These are phyloP conservation scores for Blomia tropicalis DNA, from an alignment of 2,888 invertebrate species.

Conservation along the genomic window DNA sequence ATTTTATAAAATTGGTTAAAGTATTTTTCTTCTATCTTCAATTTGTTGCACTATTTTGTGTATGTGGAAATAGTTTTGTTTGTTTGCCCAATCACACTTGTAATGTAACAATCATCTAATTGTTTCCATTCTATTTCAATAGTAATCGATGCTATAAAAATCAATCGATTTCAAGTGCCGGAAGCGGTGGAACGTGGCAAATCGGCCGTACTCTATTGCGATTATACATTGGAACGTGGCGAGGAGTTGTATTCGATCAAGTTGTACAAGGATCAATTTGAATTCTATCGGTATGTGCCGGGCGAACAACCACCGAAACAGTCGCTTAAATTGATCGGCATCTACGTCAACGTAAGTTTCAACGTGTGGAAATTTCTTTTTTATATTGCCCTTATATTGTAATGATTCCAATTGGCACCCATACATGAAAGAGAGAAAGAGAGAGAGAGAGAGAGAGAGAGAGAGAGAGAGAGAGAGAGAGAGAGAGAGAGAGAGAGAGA, in stretches of 20 bases:
- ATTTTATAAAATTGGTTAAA: no score
- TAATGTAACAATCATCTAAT: no score
- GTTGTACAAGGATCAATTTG: slow-evolving; percentile 26
- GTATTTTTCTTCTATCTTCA: no score
- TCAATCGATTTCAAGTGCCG: slow-evolving; percentile 25
- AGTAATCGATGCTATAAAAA: slow-evolving; percentile 10
- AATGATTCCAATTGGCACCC: background rate
- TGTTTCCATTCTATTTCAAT: background rate
- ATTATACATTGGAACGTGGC: slow-evolving; percentile 22
- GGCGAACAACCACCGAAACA: slow-evolving; percentile 13
- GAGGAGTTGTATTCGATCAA: slow-evolving; percentile 26
- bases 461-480: no score
- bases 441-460: no score
- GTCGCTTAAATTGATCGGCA: slow-evolving; percentile 20
- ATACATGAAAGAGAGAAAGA: no score
- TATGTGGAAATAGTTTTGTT: no score
- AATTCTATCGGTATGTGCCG: slow-evolving; percentile 24
- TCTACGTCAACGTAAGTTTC: slow-evolving; percentile 26
- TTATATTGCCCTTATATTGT: no score
- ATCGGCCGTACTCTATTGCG: slow-evolving; percentile 20
- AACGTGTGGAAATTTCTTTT: no score
- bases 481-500: no score
- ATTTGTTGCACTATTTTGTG: no score
- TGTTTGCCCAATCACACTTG: no score
- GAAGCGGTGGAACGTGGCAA: slow-evolving; percentile 24